Percentiles rank a stretch among this genome's conserved stretches.
phyloP scores from a whole-genome alignment of 1,140 invertebrate genomes.

The Hestina assimilis region DNA sequence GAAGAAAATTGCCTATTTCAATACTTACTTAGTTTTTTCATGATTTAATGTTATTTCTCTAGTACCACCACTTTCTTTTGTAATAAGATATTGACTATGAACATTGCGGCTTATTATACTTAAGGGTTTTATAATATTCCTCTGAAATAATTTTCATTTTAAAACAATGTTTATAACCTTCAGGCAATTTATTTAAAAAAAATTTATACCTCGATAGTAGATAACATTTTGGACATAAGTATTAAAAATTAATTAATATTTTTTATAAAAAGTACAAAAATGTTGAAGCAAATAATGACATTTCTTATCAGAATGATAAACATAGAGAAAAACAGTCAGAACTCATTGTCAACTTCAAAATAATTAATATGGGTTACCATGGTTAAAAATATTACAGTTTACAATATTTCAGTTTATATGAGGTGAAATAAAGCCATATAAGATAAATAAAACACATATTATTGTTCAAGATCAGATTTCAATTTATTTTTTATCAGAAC shows the following conservation, averaged over 20 bases:
- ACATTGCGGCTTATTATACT: constrained; percentile 29
- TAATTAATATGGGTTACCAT: neutral
- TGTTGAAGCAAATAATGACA: neutral
- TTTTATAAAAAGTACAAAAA: neutral
- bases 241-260: neutral
- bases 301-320: neutral
- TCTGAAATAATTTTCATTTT: constrained; percentile 39
- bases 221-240: constrained; percentile 20
- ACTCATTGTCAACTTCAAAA: no score
- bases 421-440: neutral
- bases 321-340: neutral
- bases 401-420: no score
- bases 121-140: constrained; percentile 29
- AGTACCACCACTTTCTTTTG: constrained; percentile 55
- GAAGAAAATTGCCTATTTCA: neutral
- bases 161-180: neutral
- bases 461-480: neutral
- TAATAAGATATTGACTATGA: constrained; percentile 49
- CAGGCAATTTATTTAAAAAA: neutral
- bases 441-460: neutral
- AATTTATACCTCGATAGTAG: constrained; percentile 29
- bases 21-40: constrained; percentile 68
- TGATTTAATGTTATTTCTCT: constrained; percentile 65
- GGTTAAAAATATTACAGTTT: neutral
- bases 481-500: neutral